Percentiles rank a stretch among this genome's conserved stretches.
Conservation (phyloP, 2,797 vertebrate genomes). For the Coilia nasus region DNA sequence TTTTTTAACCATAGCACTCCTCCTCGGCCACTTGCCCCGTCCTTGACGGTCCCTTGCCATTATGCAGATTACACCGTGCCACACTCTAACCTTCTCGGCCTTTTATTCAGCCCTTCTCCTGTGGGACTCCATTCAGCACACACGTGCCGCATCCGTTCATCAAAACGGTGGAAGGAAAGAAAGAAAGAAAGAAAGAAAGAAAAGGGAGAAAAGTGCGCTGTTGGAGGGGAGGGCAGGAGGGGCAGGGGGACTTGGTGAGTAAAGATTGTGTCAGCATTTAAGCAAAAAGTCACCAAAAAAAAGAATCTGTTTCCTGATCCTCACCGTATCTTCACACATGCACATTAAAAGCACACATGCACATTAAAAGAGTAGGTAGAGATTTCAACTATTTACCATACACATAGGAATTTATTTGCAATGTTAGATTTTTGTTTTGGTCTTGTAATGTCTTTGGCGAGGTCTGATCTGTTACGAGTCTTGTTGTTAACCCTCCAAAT, state of each 20-base stretch:
- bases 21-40: slow-evolving; percentile 56
- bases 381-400: neutral
- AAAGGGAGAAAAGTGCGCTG: neutral
- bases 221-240: slow-evolving; percentile 21
- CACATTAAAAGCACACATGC: neutral
- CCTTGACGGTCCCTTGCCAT: slow-evolving; percentile 62
- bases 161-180: slow-evolving; percentile 31
- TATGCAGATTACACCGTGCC: slow-evolving; percentile 64
- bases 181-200: slow-evolving; percentile 37
- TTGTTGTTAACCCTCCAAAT: slow-evolving; percentile 8
- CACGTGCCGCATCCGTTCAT: slow-evolving; percentile 62
- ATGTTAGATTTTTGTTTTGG: neutral
- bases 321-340: neutral
- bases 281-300: neutral
- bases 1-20: slow-evolving; percentile 20
- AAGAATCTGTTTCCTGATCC: no score
- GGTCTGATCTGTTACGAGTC: neutral
- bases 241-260: slow-evolving; percentile 17
- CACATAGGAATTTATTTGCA: no score
- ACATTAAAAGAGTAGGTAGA: neutral
- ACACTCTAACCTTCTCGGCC: slow-evolving; percentile 60
- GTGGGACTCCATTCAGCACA: slow-evolving; percentile 58
- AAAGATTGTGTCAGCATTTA: slow-evolving; percentile 19
- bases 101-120: slow-evolving; percentile 57
- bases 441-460: neutral